Base-by-base conservation (phyloP, 2,113 vertebrate genomes). In the Potamarius usumacintae region DNA sequence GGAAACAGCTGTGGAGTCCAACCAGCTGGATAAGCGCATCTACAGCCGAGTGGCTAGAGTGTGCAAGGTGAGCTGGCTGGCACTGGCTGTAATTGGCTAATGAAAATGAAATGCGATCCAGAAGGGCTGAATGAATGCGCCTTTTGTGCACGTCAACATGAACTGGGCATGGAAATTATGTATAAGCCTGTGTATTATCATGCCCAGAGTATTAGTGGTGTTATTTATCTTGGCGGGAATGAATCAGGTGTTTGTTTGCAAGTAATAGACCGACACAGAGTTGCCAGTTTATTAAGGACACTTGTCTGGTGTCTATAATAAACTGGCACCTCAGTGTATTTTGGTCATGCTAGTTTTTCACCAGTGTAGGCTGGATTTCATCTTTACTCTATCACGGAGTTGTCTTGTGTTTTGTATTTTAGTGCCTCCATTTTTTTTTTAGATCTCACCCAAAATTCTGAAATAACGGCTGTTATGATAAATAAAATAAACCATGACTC, bases 11-110 rank as follows among this genome's bases (percentile, higher is more conserved):
- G 89, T 94, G 91, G 96, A 97, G 90, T 93, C 95, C 0, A 95
- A 93, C 7, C 95, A 95, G 91, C 95, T 96, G 95, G 96, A 97
- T 90, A 90, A 90, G 86, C 94, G 94, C 85, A 90, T 96, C 88
- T 95, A 96, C 0, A 95, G 96, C 89, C 95, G 97, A 0, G 97
- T 97, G 88, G 97, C 96, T 1, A 94, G 96, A 20, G 96, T 97
- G 91, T 97, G 97, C 94, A 97, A 97, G 96, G 97, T 97, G 85
- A 92, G 83, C 8, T 50, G 62, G 48, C 67, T 86, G 72, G 63
- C 53, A 65, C 27, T 42, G 7, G 9, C 11, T 48, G 4, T 63
- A 83, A 83, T 72, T 71, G 83, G 58, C 84, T 58, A 88, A 84
- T 83, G 62, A 86, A 86, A 80, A 81, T 17, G 65, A 76, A 86